A percentile compares a stretch with the other conserved stretches of the same genome.
These are phyloP conservation scores for Oncorhynchus tshawytscha DNA, from an alignment of 2,113 vertebrate species.

Conservation along the genomic window DNA sequence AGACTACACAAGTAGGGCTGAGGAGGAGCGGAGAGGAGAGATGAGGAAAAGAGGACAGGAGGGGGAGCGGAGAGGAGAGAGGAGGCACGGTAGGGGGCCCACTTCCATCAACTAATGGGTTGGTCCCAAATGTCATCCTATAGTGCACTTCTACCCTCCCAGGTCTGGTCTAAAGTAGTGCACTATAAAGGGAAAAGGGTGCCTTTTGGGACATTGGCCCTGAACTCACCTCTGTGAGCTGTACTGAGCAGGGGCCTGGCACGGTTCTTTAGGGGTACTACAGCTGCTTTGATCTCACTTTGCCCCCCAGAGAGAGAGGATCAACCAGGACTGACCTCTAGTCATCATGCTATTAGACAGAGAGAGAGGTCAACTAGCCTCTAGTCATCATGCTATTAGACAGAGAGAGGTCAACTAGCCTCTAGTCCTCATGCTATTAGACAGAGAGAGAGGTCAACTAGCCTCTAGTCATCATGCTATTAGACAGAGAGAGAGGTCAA, in stretches of 20 bases:
- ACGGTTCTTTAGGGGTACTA: too few relatives aligned
- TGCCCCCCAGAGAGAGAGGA: neutral
- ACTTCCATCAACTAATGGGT: too few relatives aligned
- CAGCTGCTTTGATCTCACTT: neutral
- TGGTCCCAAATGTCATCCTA: too few relatives aligned
- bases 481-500: too few relatives aligned
- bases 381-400: too few relatives aligned
- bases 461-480: too few relatives aligned
- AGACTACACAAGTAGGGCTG: conserved; percentile 8
- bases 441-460: too few relatives aligned
- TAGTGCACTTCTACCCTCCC: too few relatives aligned
- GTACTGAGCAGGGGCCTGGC: neutral
- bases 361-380: neutral
- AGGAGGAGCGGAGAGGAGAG: neutral
- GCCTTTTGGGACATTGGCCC: neutral
- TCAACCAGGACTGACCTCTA: neutral
- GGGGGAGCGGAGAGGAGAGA: neutral
- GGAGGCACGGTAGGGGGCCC: neutral
- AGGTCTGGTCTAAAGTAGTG: too few relatives aligned
- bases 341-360: neutral
- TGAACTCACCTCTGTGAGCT: neutral
- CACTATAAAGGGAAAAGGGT: too few relatives aligned
- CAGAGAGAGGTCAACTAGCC: too few relatives aligned
- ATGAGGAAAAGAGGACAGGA: neutral
- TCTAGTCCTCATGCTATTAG: too few relatives aligned